Percentiles rank a stretch among this genome's conserved stretches.
Conservation (phyloP, 2,113 vertebrate genomes). For the Dasyurus viverrinus region DNA sequence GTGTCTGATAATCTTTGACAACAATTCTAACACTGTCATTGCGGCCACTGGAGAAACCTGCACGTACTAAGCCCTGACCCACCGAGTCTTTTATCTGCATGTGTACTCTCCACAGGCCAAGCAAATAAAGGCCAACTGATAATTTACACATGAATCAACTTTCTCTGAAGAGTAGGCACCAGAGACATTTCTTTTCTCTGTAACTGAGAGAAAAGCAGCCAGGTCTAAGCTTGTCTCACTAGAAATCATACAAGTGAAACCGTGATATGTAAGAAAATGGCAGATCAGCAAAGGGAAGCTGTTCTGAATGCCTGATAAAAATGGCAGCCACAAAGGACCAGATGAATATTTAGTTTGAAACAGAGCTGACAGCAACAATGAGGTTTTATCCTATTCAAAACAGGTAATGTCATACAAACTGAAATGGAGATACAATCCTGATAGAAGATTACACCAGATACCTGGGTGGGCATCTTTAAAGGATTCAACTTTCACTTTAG, state of each 20-base stretch:
- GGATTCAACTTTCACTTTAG: constrained; percentile 74
- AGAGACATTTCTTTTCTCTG: constrained; percentile 84
- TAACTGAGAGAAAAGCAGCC: constrained; percentile 78
- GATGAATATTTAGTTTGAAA: constrained; percentile 81
- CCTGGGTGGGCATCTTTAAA: constrained; percentile 68
- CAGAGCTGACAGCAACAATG: constrained; percentile 74
- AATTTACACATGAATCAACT: constrained; percentile 93
- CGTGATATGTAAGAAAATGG: constrained; percentile 74
- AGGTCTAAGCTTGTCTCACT: constrained; percentile 85
- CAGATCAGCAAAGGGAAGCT: constrained; percentile 77
- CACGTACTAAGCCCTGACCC: constrained; percentile 82
- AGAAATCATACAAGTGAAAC: constrained; percentile 81
- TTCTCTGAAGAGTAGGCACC: constrained; percentile 82
- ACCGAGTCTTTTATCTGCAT: constrained; percentile 84
- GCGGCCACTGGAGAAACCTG: constrained; percentile 80
- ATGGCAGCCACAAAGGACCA: constrained; percentile 82
- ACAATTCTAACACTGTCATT: constrained; percentile 80
- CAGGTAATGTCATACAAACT: constrained; percentile 81
- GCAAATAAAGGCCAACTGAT: constrained; percentile 87
- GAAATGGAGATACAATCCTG: constrained; percentile 82
- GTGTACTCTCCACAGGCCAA: constrained; percentile 87
- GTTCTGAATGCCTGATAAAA: constrained; percentile 83
- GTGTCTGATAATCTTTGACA: constrained; percentile 87
- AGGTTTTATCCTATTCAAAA: constrained; percentile 82
- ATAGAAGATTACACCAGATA: constrained; percentile 86